Evolutionary conservation across 2,888 invertebrate species (phyloP), one percentile per base, ranked within the genome.

Genomic region (Pegoplata infirma): DNA sequence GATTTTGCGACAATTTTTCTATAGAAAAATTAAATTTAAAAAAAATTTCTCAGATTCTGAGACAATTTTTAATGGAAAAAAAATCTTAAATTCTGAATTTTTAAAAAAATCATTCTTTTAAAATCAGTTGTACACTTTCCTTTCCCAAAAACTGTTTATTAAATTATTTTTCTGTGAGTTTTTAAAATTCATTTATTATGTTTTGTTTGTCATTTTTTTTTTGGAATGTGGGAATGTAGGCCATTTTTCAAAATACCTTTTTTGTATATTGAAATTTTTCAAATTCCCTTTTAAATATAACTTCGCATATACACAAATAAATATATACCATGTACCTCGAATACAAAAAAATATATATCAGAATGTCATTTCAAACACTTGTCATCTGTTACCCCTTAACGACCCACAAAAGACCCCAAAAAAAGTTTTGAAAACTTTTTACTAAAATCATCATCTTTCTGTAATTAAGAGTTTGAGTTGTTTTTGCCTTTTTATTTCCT

Each of bases 331-430:
- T n/a, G n/a, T n/a, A n/a, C n/a, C 12, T 28, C 17, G n/a, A n/a
- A n/a, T n/a, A n/a, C n/a, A n/a, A 25, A n/a, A 71, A 58, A 66
- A 67, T 76, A 21, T 77, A 63, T 73, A 73, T 73, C 67, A 72
- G 61, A 68, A 77, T 77, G 68, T 63, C 67, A 73, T 56, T 58
- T 58, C 14, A 7, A 32, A 51, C 59, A 23, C 19, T 68, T 47
- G 21, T 12, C 73, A n/a, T 61, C 59, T 61, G 25, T 47, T 21
- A 36, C 55, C 71, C 75, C 56, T 58, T 63, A 49, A 23, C 56
- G 67, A 46, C 53, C 79, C 55, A 79, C 63, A 67, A 46, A 79
- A 75, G 75, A 79, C 79, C 79, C 79, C 79, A 79, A 58, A 40
- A n/a, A n/a, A 40, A 53, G 36, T 67, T 58, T 75, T 67, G 55